Evolutionary conservation across 23 tunicate genomes (phyloP).

Genomic region (Halocynthia aurantium): DNA sequence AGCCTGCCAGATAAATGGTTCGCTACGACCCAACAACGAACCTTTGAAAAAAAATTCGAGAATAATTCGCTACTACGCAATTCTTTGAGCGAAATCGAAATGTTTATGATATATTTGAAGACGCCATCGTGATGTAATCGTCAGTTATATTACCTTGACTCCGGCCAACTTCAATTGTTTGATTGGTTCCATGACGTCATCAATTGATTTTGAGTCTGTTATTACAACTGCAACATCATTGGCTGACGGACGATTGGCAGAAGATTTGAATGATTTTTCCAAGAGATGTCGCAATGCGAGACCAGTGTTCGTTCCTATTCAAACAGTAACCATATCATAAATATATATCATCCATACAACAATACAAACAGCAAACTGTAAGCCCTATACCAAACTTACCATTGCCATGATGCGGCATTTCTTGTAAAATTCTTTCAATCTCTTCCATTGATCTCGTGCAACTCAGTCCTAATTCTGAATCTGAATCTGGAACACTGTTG

Average conservation of each 20-base stretch:
- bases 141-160: background rate
- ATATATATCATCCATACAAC: no score
- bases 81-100: no score
- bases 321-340: no score
- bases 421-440: background rate
- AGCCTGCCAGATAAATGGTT: background rate
- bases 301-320: constrained; percentile 12
- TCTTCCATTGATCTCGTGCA: constrained; percentile 14
- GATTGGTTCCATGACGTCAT: constrained; percentile 2
- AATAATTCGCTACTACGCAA: background rate
- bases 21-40: background rate
- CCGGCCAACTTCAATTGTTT: constrained; percentile 14
- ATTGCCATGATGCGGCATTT: constrained; percentile 8
- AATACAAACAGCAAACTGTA: background rate
- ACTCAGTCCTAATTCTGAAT: background rate
- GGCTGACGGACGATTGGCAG: background rate
- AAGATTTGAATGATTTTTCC: background rate
- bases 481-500: constrained; percentile 3
- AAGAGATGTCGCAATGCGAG: constrained; percentile 4
- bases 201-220: constrained; percentile 11
- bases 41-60: background rate
- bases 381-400: constrained; percentile 2
- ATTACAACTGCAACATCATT: constrained; percentile 11
- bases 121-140: no score
- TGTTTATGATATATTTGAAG: no score